Evolutionary conservation across 2,113 vertebrate species (phyloP).

Genomic region (Oreochromis tanganicae): DNA sequence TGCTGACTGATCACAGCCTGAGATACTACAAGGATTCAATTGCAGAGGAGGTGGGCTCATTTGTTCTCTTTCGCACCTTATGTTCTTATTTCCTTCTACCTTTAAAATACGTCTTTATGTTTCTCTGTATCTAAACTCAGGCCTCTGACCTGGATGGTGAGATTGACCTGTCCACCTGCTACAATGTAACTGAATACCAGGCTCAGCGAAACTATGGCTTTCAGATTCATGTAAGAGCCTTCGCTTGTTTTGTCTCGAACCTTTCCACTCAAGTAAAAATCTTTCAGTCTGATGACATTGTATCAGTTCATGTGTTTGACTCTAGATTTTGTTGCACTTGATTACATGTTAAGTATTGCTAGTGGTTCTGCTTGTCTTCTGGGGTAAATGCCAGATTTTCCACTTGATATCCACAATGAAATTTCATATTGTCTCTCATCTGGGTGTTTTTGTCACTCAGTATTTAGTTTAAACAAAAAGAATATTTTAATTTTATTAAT

Average conservation of each 20-base stretch:
- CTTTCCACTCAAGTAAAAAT: background rate
- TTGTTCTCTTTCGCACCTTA: fast-evolving
- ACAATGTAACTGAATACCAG: constrained; percentile 77
- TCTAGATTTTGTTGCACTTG: background rate
- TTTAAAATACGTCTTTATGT: background rate
- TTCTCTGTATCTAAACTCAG: constrained; percentile 22
- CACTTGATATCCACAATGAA: background rate
- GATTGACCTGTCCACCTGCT: constrained; percentile 76
- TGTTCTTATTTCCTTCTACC: background rate
- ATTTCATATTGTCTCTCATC: fast-evolving
- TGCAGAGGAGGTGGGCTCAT: constrained; percentile 72
- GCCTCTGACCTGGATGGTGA: constrained; percentile 78
- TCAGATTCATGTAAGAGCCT: constrained; percentile 73
- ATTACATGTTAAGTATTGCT: too few relatives aligned
- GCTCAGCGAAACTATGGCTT: constrained; percentile 81
- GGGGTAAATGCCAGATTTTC: background rate
- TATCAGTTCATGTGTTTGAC: background rate
- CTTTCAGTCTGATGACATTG: background rate
- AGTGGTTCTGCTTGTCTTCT: fast-evolving
- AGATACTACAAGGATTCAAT: constrained; percentile 80
- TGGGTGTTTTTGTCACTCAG: background rate
- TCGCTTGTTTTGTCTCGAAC: fast-evolving
- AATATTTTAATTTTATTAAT: background rate
- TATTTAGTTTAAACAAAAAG: background rate
- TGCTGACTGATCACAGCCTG: constrained; percentile 78